Evolutionary conservation across 1,140 invertebrate species (phyloP).

Genomic region (Cataglyphis hispanica): DNA sequence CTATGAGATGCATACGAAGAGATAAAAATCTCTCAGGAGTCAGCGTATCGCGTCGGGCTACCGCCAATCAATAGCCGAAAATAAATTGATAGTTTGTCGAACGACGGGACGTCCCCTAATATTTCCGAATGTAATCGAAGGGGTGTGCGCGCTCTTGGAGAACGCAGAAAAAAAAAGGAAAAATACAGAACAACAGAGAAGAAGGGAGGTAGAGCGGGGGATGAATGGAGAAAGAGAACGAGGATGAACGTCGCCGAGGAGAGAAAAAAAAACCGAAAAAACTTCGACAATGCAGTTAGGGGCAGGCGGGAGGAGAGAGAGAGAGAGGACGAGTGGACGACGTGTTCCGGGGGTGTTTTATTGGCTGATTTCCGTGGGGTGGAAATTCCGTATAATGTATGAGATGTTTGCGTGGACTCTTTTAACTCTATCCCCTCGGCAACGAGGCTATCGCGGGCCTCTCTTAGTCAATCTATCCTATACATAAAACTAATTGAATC

Average conservation of each 20-base stretch:
- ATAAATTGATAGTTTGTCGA: conserved; percentile 87
- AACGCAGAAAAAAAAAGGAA: conserved; percentile 65
- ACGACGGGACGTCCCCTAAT: conserved; percentile 86
- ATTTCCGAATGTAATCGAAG: conserved; percentile 87
- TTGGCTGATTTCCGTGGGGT: conserved; percentile 85
- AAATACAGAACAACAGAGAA: conserved; percentile 67
- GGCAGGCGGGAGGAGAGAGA: conserved; percentile 63
- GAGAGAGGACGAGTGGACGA: conserved; percentile 73
- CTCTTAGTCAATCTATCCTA: conserved; percentile 24
- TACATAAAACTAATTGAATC: conserved; percentile 41
- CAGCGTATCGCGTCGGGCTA: conserved; percentile 71
- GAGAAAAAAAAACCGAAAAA: conserved; percentile 74
- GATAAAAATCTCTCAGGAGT: conserved; percentile 64
- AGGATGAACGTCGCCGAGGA: conserved; percentile 21
- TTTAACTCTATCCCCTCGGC: conserved; percentile 71
- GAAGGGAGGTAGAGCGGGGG: conserved; percentile 60
- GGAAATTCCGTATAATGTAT: conserved; percentile 81
- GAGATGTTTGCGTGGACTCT: conserved; percentile 78
- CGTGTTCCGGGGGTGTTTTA: conserved; percentile 83
- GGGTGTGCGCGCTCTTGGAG: conserved; percentile 82
- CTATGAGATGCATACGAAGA: conserved; percentile 37
- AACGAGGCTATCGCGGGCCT: conserved; percentile 38
- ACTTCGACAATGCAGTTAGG: conserved; percentile 83
- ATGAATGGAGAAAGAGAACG: conserved; percentile 63
- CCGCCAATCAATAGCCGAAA: conserved; percentile 81